Evolutionary conservation across 2,113 vertebrate genomes (phyloP).

Genomic region (Chaetorhynchus papuensis): DNA sequence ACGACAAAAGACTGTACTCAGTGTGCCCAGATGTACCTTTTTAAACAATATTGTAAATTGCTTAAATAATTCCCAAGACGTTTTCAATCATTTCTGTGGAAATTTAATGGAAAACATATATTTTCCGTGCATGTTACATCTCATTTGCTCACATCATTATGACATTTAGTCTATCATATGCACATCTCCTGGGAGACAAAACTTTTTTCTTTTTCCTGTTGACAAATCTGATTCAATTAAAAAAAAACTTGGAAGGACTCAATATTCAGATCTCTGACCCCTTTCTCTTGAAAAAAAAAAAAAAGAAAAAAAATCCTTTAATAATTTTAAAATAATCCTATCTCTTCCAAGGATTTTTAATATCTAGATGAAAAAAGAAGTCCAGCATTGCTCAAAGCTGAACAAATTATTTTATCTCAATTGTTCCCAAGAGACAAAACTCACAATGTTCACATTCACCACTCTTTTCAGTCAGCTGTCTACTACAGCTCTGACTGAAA

Average conservation of each 20-base stretch:
- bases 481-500: not conserved
- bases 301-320: not conserved
- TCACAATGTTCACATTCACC: not conserved
- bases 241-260: not conserved
- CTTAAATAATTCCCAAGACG: slow-evolving; percentile 74
- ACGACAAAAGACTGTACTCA: slow-evolving; percentile 77
- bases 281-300: not conserved
- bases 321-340: not conserved
- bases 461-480: not conserved
- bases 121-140: slow-evolving; percentile 64
- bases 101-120: slow-evolving; percentile 69
- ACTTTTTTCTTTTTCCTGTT: slow-evolving; percentile 41
- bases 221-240: slow-evolving; percentile 1
- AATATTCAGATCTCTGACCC: not conserved
- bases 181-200: slow-evolving; percentile 55
- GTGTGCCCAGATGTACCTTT: slow-evolving; percentile 70
- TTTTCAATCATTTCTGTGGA: slow-evolving; percentile 68
- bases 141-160: slow-evolving; percentile 71
- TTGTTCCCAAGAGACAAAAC: not conserved
- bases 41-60: slow-evolving; percentile 73
- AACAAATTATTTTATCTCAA: not conserved
- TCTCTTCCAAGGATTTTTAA: not conserved
- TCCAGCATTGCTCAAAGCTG: not conserved
- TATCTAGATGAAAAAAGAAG: not conserved
- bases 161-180: slow-evolving; percentile 68